A percentile compares a stretch with the other conserved stretches of the same genome.
Conservation (phyloP, 1,140 invertebrate species). For the Drosophila serrata region DNA sequence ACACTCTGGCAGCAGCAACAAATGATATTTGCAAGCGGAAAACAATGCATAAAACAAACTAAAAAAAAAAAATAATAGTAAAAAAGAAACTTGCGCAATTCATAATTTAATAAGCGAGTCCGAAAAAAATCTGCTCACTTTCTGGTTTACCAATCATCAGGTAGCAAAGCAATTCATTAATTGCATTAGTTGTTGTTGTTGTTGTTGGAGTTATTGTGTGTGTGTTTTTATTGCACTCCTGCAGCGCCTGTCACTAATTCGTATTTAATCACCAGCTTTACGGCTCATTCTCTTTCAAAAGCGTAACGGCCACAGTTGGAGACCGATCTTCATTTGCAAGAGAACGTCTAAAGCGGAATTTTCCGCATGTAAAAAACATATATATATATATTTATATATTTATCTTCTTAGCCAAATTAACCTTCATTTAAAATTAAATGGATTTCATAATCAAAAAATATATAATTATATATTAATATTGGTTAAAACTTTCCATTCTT, state of each 20-base stretch:
- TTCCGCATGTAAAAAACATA: not conserved
- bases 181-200: slow-evolving; percentile 53
- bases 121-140: slow-evolving; percentile 60
- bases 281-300: slow-evolving; percentile 57
- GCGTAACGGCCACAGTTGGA: slow-evolving; percentile 29
- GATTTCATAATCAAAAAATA: not conserved
- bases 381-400: not conserved
- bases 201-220: slow-evolving; percentile 10
- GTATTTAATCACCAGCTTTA: slow-evolving; percentile 49
- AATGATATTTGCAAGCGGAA: slow-evolving; percentile 39
- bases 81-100: slow-evolving; percentile 68
- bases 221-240: slow-evolving; percentile 41
- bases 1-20: slow-evolving; percentile 56
- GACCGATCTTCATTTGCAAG: slow-evolving; percentile 23
- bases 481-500: slow-evolving; percentile 3
- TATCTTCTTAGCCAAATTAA: not conserved
- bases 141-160: slow-evolving; percentile 62
- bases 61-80: slow-evolving; percentile 23
- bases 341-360: slow-evolving; percentile 3
- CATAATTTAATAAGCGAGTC: slow-evolving; percentile 61
- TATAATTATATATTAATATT: not conserved
- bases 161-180: slow-evolving; percentile 60
- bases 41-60: slow-evolving; percentile 56
- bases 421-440: not conserved
- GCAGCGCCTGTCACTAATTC: slow-evolving; percentile 64